Evolutionary conservation across 2,888 invertebrate genomes (phyloP), one percentile per base, ranked within the genome.

Genomic region (Eupelmus urozonus): DNA sequence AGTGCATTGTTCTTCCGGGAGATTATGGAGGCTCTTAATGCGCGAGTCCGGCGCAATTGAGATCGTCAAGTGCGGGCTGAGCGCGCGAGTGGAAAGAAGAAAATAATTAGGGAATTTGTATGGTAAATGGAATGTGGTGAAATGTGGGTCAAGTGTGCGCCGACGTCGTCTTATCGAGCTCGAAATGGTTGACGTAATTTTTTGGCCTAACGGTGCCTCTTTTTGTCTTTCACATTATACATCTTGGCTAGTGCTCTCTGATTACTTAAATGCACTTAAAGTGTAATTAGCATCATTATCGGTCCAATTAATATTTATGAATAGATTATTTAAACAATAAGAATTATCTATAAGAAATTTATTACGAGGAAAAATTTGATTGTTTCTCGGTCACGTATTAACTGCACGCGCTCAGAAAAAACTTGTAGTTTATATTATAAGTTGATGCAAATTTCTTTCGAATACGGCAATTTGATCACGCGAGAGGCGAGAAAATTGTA

Each of bases 61-160:
- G 34, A 34, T 34, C 34, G 9, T 51, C 9, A 51, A 25, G 25
- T 23, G 18, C 29, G 59, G 57, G 45, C 2, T 23, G 29, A 16
- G 55, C 4, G 40, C 11, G 25, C 51, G 1, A 11, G 3, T 3
- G 29, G 40, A 57, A 29, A 49, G 23, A 49, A 51, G 40, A 51
- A 45, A 76, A 55, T 69, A 76, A 67, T 62, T 67, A 62, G 60
- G 60, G 42, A 66, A 62, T 75, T 67, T 23, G 53, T 63, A 53
- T 29, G 69, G 16, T 62, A 45, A 62, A 25, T 69, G 55, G 53
- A 62, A 53, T 34, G n/a, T 53, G 53, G 13, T 40, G 53, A 40
- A 51, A 74, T 74, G 51, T 76, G 25, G 75, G 75, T 69, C 75
- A 76, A 69, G 55, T 76, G 53, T 76, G n/a, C n/a, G n/a, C n/a